phyloP scores from a whole-genome alignment of 2,888 invertebrate genomes.

The Idaea straminata region DNA sequence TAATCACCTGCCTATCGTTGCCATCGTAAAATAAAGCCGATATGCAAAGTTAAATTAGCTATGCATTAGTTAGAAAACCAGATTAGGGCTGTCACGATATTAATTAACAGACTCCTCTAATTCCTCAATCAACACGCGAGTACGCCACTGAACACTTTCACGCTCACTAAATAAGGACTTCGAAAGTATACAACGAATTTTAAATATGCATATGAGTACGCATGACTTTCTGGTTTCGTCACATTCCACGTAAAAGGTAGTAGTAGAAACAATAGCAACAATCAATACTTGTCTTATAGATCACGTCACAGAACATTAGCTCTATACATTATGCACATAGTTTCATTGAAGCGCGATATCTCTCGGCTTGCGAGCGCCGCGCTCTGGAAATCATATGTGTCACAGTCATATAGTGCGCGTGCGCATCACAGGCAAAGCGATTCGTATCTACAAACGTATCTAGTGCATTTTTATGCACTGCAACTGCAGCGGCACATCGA shows the following conservation, averaged over 20 bases:
- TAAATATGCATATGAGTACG: conserved; percentile 16
- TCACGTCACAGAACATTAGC: conserved; percentile 50
- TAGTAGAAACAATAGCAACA: conserved; percentile 13
- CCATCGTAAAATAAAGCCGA: neutral
- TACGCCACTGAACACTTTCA: conserved; percentile 14
- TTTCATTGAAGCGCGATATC: conserved; percentile 47
- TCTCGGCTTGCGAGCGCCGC: conserved; percentile 59
- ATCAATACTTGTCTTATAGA: conserved; percentile 22
- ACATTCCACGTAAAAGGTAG: conserved; percentile 2
- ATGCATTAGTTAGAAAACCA: neutral
- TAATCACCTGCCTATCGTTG: neutral
- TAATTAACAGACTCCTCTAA: conserved; percentile 13
- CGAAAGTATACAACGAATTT: conserved; percentile 17
- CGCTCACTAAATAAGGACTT: conserved; percentile 19
- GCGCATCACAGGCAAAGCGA: conserved; percentile 48
- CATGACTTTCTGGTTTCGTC: conserved; percentile 2
- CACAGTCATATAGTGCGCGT: conserved; percentile 55
- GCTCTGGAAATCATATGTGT: conserved; percentile 71
- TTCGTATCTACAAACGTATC: conserved; percentile 42
- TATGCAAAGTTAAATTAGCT: neutral
- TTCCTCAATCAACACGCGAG: neutral
- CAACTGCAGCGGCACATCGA: conserved; percentile 46
- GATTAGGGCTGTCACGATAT: conserved; percentile 18
- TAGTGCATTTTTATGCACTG: conserved; percentile 53
- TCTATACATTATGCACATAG: conserved; percentile 40